Conservation (phyloP, 2,888 invertebrate genomes). For the Caenorhabditis becei region DNA sequence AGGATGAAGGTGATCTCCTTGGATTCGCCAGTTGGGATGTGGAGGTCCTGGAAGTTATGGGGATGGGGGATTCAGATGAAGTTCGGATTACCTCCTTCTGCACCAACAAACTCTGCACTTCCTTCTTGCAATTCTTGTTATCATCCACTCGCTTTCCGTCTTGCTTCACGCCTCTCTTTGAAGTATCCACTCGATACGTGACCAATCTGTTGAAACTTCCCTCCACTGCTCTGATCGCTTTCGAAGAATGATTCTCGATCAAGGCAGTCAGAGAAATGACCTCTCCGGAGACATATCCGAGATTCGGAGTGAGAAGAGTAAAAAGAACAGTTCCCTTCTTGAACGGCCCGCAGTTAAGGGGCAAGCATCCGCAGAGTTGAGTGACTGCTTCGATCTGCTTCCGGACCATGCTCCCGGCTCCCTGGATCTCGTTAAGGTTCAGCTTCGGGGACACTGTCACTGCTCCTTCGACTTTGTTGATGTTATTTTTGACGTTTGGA, state of each 20-base stretch:
- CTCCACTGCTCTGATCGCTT: not conserved
- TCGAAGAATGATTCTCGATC: not conserved
- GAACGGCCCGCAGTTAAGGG: conserved; percentile 8
- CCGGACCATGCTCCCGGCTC: not conserved
- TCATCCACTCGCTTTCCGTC: not conserved
- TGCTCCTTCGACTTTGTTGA: conserved; percentile 24
- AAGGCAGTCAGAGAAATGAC: not conserved
- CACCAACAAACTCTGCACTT: not conserved
- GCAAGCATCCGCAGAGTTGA: conserved; percentile 19
- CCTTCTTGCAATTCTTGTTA: not conserved
- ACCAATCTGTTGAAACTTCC: conserved; percentile 15
- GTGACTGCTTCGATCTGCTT: not conserved
- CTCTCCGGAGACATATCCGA: not conserved
- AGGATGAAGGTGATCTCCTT: conserved; percentile 19
- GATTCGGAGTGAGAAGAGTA: not conserved
- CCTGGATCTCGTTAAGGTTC: conserved; percentile 20
- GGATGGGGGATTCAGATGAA: no score
- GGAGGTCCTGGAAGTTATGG: not conserved
- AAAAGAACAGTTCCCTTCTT: conserved; percentile 6
- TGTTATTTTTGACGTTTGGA: conserved; percentile 8
- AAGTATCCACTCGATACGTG: conserved; percentile 31
- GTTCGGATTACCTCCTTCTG: not conserved
- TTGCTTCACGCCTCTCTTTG: not conserved
- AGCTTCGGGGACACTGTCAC: conserved; percentile 39
- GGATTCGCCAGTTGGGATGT: not conserved